Evolutionary conservation across 2,113 vertebrate genomes (phyloP), one percentile per base, ranked within the genome.

Genomic region (Syrmaticus mikado): DNA sequence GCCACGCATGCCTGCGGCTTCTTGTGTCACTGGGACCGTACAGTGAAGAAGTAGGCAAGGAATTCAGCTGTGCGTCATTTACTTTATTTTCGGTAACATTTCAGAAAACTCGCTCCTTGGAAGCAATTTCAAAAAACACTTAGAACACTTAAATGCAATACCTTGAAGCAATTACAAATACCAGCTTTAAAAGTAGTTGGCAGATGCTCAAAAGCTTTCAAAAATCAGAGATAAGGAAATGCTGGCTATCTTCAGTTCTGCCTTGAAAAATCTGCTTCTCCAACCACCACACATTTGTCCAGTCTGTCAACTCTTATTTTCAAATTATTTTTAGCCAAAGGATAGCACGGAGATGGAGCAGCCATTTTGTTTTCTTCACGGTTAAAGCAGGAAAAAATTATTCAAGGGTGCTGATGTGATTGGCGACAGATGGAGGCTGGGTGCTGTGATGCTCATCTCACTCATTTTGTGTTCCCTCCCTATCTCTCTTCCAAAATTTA

Each of bases 1-100:
- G 67, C 41, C 40, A 24, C 77, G 64, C 72, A n/a, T 96, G 57
- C 68, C 77, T 95, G 88, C 93, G 92, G 93, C 62, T 89, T 88
- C 36, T 52, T 30, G 21, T 78, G 85, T 92, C 87, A 78, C 38
- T 19, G 36, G n/a, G 83, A 71, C 8, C 4, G 41, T 0, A 0
- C 25, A 46, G 55, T 15, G 77, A 80, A 92, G 67, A 27, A 50
- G 13, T 46, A 87, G 84, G 55, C 53, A 50, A 77, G 62, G 84
- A 90, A 87, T 82, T 87, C 71, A 82, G 41, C 32, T 64, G 41
- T 83, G 75, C 1, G 2, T 81, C 68, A 67, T 64, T 85, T 70
- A 20, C 45, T 79, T 84, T 34, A 13, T 66, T 64, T 73, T 45
- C 1, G 1, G 62, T n/a, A 87, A 18, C 55, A 30, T 55, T 67